Evolutionary conservation across 2,113 vertebrate species (phyloP).

Genomic region (Myotis yumanensis): DNA sequence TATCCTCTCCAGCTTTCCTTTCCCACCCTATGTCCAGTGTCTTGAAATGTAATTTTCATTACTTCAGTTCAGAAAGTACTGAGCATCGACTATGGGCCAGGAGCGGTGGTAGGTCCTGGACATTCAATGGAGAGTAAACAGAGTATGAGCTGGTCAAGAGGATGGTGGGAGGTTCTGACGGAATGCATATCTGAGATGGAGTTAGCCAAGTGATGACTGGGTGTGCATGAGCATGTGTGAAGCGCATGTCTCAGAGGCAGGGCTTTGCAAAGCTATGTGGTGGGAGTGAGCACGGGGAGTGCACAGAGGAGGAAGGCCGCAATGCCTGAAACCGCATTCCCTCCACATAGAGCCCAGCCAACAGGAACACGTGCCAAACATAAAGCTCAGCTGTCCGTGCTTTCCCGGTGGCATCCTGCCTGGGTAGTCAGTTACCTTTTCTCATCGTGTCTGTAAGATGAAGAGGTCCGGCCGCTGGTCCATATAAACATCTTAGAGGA

Average conservation of each 20-base stretch:
- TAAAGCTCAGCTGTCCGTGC: background rate
- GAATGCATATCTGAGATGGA: background rate
- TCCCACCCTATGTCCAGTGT: background rate
- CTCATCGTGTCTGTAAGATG: slow-evolving; percentile 87
- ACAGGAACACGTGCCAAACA: background rate
- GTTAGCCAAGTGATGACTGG: background rate
- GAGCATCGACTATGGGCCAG: background rate
- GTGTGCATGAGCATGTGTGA: background rate
- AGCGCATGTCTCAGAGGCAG: background rate
- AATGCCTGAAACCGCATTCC: background rate
- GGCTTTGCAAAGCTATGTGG: background rate
- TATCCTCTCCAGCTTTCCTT: background rate
- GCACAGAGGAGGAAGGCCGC: background rate
- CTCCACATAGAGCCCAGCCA: too few relatives aligned
- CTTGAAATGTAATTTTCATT: background rate
- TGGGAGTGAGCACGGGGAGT: background rate
- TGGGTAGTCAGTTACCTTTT: slow-evolving; percentile 87
- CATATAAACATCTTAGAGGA: slow-evolving; percentile 95
- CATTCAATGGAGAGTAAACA: background rate
- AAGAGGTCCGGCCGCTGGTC: slow-evolving; percentile 89
- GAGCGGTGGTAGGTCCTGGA: background rate
- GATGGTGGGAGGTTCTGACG: background rate
- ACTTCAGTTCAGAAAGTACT: background rate
- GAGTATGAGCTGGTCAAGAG: background rate
- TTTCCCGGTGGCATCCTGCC: background rate